Conservation (phyloP, 2,797 vertebrate species). For the Scolopax rusticola region DNA sequence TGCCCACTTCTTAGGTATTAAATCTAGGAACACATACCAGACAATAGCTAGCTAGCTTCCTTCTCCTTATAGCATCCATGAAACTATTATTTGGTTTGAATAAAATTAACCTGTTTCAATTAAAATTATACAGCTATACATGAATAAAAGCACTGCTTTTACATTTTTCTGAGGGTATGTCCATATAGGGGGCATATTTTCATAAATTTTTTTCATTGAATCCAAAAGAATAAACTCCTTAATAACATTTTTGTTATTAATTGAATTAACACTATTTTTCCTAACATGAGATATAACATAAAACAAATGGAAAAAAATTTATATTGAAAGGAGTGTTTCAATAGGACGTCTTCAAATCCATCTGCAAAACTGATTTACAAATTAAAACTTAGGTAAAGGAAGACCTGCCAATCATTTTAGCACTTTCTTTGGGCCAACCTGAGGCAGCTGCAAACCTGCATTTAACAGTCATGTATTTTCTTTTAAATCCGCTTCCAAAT, state of each 20-base stretch:
- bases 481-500: slow-evolving; percentile 73
- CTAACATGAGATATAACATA: neutral
- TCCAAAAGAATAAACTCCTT: neutral
- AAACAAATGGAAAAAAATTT: neutral
- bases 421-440: slow-evolving; percentile 8
- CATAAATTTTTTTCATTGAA: neutral
- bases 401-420: slow-evolving; percentile 14
- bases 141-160: neutral
- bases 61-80: neutral
- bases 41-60: neutral
- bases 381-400: slow-evolving; percentile 57
- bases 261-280: neutral
- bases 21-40: neutral
- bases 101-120: neutral
- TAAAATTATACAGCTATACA: neutral
- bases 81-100: neutral
- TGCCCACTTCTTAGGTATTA: neutral
- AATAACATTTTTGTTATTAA: neutral
- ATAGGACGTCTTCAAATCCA: slow-evolving; percentile 1
- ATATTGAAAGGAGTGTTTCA: neutral
- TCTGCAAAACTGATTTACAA: slow-evolving; percentile 57
- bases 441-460: slow-evolving; percentile 62
- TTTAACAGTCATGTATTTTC: slow-evolving; percentile 64
- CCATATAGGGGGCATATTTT: neutral
- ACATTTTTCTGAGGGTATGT: neutral